phyloP scores from a whole-genome alignment of 1,140 invertebrate genomes.

The Macrobrachium rosenbergii region DNA sequence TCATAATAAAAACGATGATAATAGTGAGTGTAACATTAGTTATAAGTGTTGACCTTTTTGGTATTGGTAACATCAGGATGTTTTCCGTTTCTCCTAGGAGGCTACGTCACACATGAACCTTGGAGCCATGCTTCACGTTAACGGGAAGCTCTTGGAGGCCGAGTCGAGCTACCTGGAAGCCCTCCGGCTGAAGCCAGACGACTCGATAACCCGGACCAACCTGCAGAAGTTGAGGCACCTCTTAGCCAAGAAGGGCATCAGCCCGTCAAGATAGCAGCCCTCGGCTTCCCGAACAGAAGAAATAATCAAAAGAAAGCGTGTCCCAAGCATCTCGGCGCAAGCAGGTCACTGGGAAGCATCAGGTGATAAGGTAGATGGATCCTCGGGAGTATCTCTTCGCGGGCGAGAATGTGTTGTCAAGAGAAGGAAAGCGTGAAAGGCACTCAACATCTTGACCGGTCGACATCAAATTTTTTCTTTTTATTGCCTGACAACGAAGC shows the following conservation, averaged over 20 bases:
- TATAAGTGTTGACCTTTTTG: neutral
- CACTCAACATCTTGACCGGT: neutral
- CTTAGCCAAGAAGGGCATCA: slow-evolving; percentile 65
- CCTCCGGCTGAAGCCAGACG: slow-evolving; percentile 71
- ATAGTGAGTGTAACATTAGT: too few relatives aligned
- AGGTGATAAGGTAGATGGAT: too few relatives aligned
- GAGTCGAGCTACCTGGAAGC: slow-evolving; percentile 87
- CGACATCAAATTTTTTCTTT: too few relatives aligned
- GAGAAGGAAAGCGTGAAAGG: neutral
- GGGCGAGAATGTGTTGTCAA: neutral
- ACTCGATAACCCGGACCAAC: slow-evolving; percentile 66
- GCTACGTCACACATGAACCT: slow-evolving; percentile 92
- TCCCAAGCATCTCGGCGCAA: too few relatives aligned
- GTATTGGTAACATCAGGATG: slow-evolving; percentile 36
- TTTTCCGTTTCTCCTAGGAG: slow-evolving; percentile 72
- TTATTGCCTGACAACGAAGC: too few relatives aligned
- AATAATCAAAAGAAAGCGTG: neutral
- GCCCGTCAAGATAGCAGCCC: slow-evolving; percentile 55
- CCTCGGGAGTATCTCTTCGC: too few relatives aligned
- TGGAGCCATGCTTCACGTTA: slow-evolving; percentile 92
- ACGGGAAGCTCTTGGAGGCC: slow-evolving; percentile 90
- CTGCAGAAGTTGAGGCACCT: slow-evolving; percentile 66
- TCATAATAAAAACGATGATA: too few relatives aligned
- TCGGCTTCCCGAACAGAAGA: neutral
- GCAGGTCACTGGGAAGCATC: too few relatives aligned